Evolutionary conservation across 2,888 invertebrate genomes (phyloP), one percentile per base, ranked within the genome.

Genomic region (Sicus ferrugineus): DNA sequence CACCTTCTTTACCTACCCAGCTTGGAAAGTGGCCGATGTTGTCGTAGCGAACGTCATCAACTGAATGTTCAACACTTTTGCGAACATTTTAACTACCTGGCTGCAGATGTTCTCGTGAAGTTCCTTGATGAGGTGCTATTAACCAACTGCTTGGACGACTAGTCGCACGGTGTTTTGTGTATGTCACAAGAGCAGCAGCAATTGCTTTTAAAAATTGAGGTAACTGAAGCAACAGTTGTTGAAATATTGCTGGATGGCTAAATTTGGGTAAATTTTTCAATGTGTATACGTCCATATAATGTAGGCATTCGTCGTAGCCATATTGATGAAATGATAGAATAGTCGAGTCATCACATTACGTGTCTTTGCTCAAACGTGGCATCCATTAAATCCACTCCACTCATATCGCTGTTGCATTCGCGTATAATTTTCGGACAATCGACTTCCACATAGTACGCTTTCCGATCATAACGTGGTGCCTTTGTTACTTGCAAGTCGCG

Each of bases 401-500:
- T 58, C 67, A 67, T 64, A 46, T 68, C 66, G 11, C 46, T 19
- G 28, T 68, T 71, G 26, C 66, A 71, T 31, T 71, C 52, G 19
- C 58, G 31, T 54, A 68, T 66, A 34, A 66, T 68, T 7, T 28
- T 7, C 54, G 67, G 56, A 50, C 66, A 71, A 23, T 65, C 34
- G 21, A 65, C 30, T 28, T 62, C 65, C 19, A 66, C 42, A 34
- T 23, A 19, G 21, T 68, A 69, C 30, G 14, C 3, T 31, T 69
- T 66, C 6, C 56, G 52, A 31, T 66, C 62, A 54, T 63, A 66
- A 7, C 66, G 67, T 54, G 23, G 34, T 61, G 46, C 59, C 42
- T 68, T 70, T 14, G 54, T 19, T 30, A 31, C 31, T 50, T 58
- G 50, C 9, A 19, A 31, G 48, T 64, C 19, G 3, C 96, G 93